Evolutionary conservation across 2,888 invertebrate genomes (phyloP), one percentile per base, ranked within the genome.

Genomic region (Ellobium chinense): DNA sequence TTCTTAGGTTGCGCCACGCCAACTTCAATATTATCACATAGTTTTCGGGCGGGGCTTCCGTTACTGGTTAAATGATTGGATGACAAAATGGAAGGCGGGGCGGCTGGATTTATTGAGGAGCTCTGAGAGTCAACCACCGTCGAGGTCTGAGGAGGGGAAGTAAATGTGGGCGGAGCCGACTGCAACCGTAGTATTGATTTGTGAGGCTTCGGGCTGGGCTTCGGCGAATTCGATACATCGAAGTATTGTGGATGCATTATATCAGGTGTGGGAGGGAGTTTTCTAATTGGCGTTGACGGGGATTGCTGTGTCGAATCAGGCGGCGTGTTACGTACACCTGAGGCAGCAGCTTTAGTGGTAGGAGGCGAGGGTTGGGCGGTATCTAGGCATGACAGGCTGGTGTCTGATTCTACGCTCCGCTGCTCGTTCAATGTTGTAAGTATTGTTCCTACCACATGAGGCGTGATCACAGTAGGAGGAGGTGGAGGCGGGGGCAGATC

Each of bases 381-480:
- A 74, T 81, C 81, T 29, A 63, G 12, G 34, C 66, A 65, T 5
- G 81, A 39, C n/a, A 78, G 29, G 58, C 79, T 74, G 3, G 73
- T 70, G 39, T 83, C 83, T 3, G 83, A 83, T 39, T 83, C 83
- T n/a, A 80, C 56, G 58, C 83, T 83, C 54, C 69, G 73, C 80
- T 83, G 83, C 36, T 83, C 83, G 36, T 68, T 83, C 12, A 83
- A 63, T 1, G 83, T 83, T 24, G 73, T 70, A 27, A 83, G 56
- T 24, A 73, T 66, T 1, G 76, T 73, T 24, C 76, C 69, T 3
- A 36, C n/a, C 68, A 78, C 9, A 14, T 37, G 27, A 7, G 80
- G 54, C 3, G 66, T 9, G n/a, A n/a, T 39, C n/a, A 54, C 31
- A 4, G 62, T 18, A 21, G 58, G n/a, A 14, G 27, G n/a, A 14